Evolutionary conservation across 2,888 invertebrate genomes (phyloP), one percentile per base, ranked within the genome.

Genomic region (Agrochola lychnidis): DNA sequence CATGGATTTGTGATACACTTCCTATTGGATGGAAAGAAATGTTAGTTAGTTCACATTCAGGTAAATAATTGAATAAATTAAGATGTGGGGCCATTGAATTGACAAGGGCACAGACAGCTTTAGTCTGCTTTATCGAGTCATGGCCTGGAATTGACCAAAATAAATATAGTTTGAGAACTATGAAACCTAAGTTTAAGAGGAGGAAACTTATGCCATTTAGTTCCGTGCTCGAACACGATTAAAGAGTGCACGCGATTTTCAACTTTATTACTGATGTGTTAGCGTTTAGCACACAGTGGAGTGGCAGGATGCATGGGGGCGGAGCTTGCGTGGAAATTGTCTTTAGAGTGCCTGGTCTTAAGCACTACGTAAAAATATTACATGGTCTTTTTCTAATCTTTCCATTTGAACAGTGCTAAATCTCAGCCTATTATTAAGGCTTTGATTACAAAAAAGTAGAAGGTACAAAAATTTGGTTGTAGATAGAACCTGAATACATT

Each of bases 1-100:
- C 98, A 99, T 99, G 40, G 99, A 98, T 97, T 99, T 97, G 89
- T 98, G 97, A 88, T 97, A 98, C 22, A 97, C 97, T 90, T 98
- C 98, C 95, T 98, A 96, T 73, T 56, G 53, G 40, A 57, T 25
- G 12, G 9, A 70, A 64, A n/a, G 0, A 14, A 4, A 10, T 10
- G 1, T 71, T 42, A 57, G 12, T 61, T 53, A 48, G 12, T 61
- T 53, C 1, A 30, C n/a, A 69, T 73, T 71, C 36, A 12, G 4
- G 10, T 3, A 30, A 7, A 12, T 36, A 66, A 30, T 51, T 30
- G 1, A 45, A 67, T 30, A 22, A 67, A 30, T 22, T 14, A 19
- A 40, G 62, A 62, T 62, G 14, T 0, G 4, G 4, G 25, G 25
- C 45, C 25, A 30, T 22, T 30, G 6, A 64, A 30, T 48, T 66